A percentile compares a stretch with the other conserved stretches of the same genome.
Conservation (phyloP, 2,113 vertebrate species). For the Ammospiza caudacuta region DNA sequence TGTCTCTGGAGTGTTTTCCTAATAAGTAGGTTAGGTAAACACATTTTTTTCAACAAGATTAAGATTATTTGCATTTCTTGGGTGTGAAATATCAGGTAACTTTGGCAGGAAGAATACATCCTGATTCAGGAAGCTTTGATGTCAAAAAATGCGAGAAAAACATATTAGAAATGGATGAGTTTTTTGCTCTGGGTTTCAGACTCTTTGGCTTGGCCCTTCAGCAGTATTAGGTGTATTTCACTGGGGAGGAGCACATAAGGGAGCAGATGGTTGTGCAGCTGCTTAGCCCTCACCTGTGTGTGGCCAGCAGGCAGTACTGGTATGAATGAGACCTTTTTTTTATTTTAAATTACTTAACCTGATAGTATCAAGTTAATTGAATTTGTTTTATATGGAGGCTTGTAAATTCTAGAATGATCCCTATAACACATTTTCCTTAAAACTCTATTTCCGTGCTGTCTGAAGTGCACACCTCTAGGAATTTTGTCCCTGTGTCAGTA, state of each 20-base stretch:
- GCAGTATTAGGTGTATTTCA: not conserved
- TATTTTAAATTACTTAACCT: not conserved
- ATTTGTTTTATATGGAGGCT: not conserved
- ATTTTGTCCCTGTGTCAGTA: not conserved
- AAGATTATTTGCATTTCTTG: not conserved
- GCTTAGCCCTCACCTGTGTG: not conserved
- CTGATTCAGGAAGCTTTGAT: not conserved
- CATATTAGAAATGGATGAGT: not conserved
- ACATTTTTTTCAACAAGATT: not conserved
- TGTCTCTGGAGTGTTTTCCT: slow-evolving; percentile 19
- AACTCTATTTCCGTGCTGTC: not conserved
- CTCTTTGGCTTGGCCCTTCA: not conserved
- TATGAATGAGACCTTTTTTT: not conserved
- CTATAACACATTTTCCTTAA: not conserved
- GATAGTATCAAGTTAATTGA: not conserved
- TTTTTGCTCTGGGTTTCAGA: not conserved
- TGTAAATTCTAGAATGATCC: not conserved
- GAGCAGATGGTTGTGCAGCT: not conserved
- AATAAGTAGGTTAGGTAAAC: not conserved
- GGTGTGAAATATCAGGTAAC: not conserved
- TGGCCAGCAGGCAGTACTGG: not conserved
- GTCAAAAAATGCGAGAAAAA: not conserved
- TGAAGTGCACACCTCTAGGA: not conserved
- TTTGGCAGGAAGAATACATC: not conserved
- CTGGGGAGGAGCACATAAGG: not conserved